Percentiles rank a stretch among this genome's conserved stretches.
Evolutionary conservation across 2,113 vertebrate species (phyloP).

Genomic region (Ondatra zibethicus): DNA sequence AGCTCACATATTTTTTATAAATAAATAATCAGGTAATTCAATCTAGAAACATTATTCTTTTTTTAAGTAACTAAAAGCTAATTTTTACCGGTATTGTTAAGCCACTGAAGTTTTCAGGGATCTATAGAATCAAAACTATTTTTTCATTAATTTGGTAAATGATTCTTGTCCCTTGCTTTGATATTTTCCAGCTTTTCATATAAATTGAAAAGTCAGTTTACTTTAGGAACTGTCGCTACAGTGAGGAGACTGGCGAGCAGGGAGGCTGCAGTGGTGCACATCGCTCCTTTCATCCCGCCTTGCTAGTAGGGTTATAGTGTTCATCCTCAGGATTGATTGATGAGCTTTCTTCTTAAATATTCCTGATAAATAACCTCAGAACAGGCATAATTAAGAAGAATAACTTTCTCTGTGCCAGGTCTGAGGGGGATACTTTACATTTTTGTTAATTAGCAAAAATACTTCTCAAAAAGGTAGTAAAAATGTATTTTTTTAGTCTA

Average conservation of each 20-base stretch:
- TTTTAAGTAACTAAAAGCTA: constrained; percentile 26
- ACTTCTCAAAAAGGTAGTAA: constrained; percentile 33
- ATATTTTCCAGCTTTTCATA: constrained; percentile 22
- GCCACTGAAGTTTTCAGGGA: not conserved
- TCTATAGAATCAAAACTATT: constrained; percentile 10
- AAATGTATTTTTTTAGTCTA: constrained; percentile 11
- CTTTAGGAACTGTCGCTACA: not conserved
- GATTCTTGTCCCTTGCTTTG: not conserved
- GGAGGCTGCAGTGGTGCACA: not conserved
- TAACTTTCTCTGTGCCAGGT: not conserved
- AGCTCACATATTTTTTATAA: not conserved
- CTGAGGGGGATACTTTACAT: not conserved
- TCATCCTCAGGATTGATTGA: not conserved
- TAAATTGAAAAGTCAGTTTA: constrained; percentile 19
- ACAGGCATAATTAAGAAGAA: not conserved
- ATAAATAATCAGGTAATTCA: not conserved
- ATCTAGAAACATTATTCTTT: not conserved
- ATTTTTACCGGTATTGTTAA: constrained; percentile 28
- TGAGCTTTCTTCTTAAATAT: not conserved
- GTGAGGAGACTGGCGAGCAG: not conserved
- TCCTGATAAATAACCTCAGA: constrained; percentile 24
- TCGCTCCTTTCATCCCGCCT: not conserved
- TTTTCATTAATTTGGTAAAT: constrained; percentile 5
- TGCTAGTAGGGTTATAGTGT: not conserved
- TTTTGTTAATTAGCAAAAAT: constrained; percentile 56